Evolutionary conservation across 2,888 invertebrate genomes (phyloP).

Genomic region (Phorcus lineatus): DNA sequence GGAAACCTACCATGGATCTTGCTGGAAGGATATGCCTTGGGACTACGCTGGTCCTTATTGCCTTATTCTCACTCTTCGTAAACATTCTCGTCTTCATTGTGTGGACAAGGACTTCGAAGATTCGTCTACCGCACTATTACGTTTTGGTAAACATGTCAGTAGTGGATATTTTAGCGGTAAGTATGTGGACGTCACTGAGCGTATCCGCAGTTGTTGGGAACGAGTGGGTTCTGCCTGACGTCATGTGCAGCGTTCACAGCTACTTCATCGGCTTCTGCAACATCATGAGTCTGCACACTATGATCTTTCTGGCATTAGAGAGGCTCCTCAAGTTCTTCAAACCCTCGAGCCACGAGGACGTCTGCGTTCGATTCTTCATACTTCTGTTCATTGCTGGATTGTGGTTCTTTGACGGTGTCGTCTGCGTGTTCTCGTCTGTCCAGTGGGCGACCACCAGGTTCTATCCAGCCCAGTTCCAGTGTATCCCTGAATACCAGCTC

Average conservation of each 20-base stretch:
- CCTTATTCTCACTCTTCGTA: not conserved
- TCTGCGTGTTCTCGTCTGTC: constrained; percentile 54
- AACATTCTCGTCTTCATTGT: not conserved
- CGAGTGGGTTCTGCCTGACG: constrained; percentile 45
- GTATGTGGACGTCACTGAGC: constrained; percentile 52
- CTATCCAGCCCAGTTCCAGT: constrained; percentile 54
- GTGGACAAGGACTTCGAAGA: not conserved
- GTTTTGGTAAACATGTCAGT: constrained; percentile 41
- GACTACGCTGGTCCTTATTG: not conserved
- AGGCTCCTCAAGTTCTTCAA: constrained; percentile 49
- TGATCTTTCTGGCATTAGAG: constrained; percentile 53
- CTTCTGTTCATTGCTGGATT: constrained; percentile 46
- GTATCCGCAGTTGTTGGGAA: constrained; percentile 42
- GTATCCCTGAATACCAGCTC: constrained; percentile 49
- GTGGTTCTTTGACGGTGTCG: constrained; percentile 51
- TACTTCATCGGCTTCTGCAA: constrained; percentile 49
- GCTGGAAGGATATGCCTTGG: not conserved
- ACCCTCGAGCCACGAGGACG: constrained; percentile 57
- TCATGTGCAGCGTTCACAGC: constrained; percentile 53
- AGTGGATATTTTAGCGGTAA: constrained; percentile 48
- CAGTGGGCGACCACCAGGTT: constrained; percentile 54
- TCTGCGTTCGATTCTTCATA: constrained; percentile 50
- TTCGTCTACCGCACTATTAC: constrained; percentile 32
- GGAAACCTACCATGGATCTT: not conserved
- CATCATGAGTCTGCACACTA: constrained; percentile 51